Conservation (phyloP, 2,113 vertebrate species). For the Paralichthys olivaceus region DNA sequence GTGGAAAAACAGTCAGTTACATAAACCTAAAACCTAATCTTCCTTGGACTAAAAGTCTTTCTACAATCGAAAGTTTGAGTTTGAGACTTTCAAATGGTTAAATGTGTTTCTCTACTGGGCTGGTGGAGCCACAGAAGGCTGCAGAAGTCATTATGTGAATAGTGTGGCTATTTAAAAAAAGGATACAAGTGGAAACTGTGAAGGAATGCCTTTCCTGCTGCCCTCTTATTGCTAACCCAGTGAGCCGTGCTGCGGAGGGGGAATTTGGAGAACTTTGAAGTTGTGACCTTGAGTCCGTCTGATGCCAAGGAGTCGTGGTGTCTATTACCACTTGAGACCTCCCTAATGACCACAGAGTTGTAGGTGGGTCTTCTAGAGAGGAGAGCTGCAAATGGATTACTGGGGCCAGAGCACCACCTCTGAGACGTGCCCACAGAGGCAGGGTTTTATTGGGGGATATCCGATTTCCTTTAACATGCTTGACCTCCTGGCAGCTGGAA, state of each 20-base stretch:
- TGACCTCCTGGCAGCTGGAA: constrained; percentile 47
- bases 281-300: constrained; percentile 62
- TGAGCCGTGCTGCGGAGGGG: constrained; percentile 41
- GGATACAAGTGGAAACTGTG: constrained; percentile 66
- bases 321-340: constrained; percentile 61
- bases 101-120: constrained; percentile 31
- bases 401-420: constrained; percentile 48
- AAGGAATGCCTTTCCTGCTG: constrained; percentile 52
- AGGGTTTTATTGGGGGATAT: constrained; percentile 63
- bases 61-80: constrained; percentile 10
- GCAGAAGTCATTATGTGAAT: constrained; percentile 70
- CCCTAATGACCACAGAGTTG: constrained; percentile 39
- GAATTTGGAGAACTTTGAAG: constrained; percentile 70
- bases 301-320: constrained; percentile 54
- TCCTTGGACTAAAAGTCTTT: constrained; percentile 1
- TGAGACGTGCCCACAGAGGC: constrained; percentile 41
- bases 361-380: constrained; percentile 38
- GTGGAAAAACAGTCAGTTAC: not conserved
- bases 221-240: constrained; percentile 47
- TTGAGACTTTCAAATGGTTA: constrained; percentile 13
- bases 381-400: constrained; percentile 53
- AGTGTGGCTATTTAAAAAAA: constrained; percentile 65
- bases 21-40: not conserved
- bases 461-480: constrained; percentile 61
- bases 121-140: constrained; percentile 58